Base-by-base conservation (phyloP, 1,140 invertebrate species). In the Nasonia giraulti region DNA sequence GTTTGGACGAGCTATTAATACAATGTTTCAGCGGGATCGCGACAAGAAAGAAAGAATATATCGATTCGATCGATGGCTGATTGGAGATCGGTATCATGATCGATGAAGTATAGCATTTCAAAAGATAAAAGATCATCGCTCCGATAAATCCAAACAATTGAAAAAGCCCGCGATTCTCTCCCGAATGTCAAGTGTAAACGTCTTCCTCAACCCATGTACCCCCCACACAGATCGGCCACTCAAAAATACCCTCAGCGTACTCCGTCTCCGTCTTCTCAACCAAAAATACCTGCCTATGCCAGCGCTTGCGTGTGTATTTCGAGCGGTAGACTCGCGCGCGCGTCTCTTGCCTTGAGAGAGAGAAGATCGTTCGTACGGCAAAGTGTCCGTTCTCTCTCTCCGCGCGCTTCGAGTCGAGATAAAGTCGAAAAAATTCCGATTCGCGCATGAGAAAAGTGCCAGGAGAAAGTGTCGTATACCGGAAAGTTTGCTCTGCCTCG, bases 261-360 rank as follows among this genome's bases (percentile, higher is more conserved):
- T 62, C 55, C 55, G 55, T 62, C 23, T 37, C 10, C 27, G 85
- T 86, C 88, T 90, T 85, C 86, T 80, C 84, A 82, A 81, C 89
- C 89, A 82, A 88, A 90, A 90, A 90, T 90, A 90, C 87, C 87
- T 88, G 84, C 40, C 82, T 23, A 87, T 87, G 86, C 84, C 55
- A 71, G 87, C 86, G 84, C 87, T 86, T 20, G 85, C 5, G 12
- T 17, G 12, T 83, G 87, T 88, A 89, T 89, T 89, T 89, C 87
- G 87, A 88, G 88, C 85, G 47, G 83, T 85, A 79, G 73, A 75
- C 11, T 17, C 55, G 55, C 20, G 55, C 14, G 55, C 17, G 55
- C 27, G 27, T 27, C 27, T 62, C 55, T 62, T 62, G 55, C 55
- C 55, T 62, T n/a, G 55, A 62, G 55, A 62, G 55, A 62, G 55